Evolutionary conservation across 2,888 invertebrate genomes (phyloP).

Genomic region (Agrotis clavis): DNA sequence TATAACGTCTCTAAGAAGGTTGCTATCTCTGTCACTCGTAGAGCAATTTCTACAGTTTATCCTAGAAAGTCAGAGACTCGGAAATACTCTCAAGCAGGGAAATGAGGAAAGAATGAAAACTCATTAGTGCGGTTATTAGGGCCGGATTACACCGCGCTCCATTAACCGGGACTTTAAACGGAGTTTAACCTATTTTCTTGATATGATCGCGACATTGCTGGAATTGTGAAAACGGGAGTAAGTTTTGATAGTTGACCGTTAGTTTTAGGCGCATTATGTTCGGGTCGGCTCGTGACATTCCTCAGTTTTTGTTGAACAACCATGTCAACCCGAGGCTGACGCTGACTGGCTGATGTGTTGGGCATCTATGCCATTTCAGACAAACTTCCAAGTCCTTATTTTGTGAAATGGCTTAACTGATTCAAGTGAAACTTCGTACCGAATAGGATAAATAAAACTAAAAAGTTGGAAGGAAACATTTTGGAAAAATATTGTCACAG

Average conservation of each 20-base stretch:
- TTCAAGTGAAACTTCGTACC: too few species aligned
- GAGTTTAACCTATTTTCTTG: constrained; percentile 64
- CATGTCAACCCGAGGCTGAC: too few species aligned
- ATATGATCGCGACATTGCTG: constrained; percentile 50
- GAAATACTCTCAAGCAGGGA: constrained; percentile 55
- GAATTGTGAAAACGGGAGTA: constrained; percentile 30
- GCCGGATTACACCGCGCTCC: constrained; percentile 56
- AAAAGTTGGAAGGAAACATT: too few species aligned
- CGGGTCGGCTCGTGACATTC: background rate
- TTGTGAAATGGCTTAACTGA: too few species aligned
- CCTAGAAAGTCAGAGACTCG: constrained; percentile 45
- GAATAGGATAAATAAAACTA: too few species aligned
- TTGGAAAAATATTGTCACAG: too few species aligned
- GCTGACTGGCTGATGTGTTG: too few species aligned
- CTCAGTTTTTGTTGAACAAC: background rate
- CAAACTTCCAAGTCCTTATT: too few species aligned
- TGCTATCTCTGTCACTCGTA: constrained; percentile 31
- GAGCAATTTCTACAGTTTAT: constrained; percentile 43
- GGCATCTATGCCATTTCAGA: too few species aligned
- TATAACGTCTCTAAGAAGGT: constrained; percentile 24
- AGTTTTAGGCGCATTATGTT: background rate
- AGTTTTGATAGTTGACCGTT: constrained; percentile 23
- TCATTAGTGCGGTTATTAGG: constrained; percentile 64
- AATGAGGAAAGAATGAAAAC: constrained; percentile 65
- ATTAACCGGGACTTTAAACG: constrained; percentile 57